Percentiles rank a stretch among this genome's conserved stretches.
Conservation (phyloP, 2,797 vertebrate species). For the Gallirallus australis region DNA sequence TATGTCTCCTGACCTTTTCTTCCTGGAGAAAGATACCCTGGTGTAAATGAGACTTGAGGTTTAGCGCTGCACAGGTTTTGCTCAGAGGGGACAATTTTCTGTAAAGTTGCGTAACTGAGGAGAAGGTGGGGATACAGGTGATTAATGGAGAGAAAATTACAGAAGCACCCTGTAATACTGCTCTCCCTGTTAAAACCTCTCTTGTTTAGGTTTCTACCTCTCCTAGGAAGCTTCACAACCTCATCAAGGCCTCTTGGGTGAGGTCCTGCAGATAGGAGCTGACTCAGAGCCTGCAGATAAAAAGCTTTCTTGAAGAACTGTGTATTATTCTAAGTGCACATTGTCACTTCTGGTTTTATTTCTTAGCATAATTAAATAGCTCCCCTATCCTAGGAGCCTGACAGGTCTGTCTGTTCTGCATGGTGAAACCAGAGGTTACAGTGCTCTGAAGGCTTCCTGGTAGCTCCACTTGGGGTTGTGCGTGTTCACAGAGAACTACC, state of each 20-base stretch:
- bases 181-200: background rate
- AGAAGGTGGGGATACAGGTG: background rate
- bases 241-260: background rate
- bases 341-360: background rate
- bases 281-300: background rate
- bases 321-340: background rate
- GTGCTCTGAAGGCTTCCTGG: background rate
- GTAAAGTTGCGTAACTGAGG: background rate
- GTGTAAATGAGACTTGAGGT: background rate
- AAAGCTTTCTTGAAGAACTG: background rate
- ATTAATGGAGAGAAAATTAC: background rate
- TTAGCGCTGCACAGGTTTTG: background rate
- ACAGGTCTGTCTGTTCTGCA: background rate
- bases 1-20: background rate
- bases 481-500: background rate
- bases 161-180: background rate
- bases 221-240: background rate
- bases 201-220: background rate
- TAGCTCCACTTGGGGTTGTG: background rate
- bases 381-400: background rate
- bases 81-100: background rate
- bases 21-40: background rate
- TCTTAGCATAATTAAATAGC: background rate
- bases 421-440: background rate
- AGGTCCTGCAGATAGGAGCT: background rate